These are phyloP conservation scores for Thera obeliscata DNA, from an alignment of 2,888 invertebrate genomes.

Conservation along the genomic window DNA sequence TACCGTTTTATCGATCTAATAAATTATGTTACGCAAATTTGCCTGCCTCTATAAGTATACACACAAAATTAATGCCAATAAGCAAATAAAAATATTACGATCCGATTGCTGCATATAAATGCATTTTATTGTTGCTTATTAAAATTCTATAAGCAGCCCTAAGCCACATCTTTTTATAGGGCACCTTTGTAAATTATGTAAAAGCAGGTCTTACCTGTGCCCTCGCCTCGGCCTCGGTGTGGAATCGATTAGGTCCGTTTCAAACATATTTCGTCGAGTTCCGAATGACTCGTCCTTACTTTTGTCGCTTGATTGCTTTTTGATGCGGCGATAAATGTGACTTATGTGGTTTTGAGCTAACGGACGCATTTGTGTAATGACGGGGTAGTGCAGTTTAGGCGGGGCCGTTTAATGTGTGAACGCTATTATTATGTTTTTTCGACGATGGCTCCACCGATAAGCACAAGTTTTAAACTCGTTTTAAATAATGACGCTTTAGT, in stretches of 20 bases:
- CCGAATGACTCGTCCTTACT: slow-evolving; percentile 70
- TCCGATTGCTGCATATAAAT: slow-evolving; percentile 46
- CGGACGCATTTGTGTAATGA: slow-evolving; percentile 74
- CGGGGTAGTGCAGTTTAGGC: slow-evolving; percentile 72
- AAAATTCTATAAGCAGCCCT: slow-evolving; percentile 52
- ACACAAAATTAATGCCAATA: slow-evolving; percentile 43
- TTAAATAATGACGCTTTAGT: slow-evolving; percentile 26
- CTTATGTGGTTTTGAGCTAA: slow-evolving; percentile 78
- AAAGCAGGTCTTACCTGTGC: slow-evolving; percentile 62
- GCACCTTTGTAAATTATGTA: slow-evolving; percentile 62
- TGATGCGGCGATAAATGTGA: slow-evolving; percentile 83
- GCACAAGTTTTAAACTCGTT: slow-evolving; percentile 40
- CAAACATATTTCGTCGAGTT: slow-evolving; percentile 63
- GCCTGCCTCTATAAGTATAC: slow-evolving; percentile 22
- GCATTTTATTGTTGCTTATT: slow-evolving; percentile 53
- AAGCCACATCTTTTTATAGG: slow-evolving; percentile 59
- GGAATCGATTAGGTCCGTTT: slow-evolving; percentile 75
- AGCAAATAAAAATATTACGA: slow-evolving; percentile 39
- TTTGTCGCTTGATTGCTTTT: slow-evolving; percentile 83
- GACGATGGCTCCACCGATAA: slow-evolving; percentile 41
- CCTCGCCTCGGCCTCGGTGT: slow-evolving; percentile 45
- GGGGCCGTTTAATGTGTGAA: slow-evolving; percentile 73
- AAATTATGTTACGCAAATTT: slow-evolving; percentile 41
- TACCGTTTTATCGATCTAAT: slow-evolving; percentile 39
- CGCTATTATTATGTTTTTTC: slow-evolving; percentile 68